Evolutionary conservation across 2,797 vertebrate genomes (phyloP).

Genomic region (Lepus oiostolus): DNA sequence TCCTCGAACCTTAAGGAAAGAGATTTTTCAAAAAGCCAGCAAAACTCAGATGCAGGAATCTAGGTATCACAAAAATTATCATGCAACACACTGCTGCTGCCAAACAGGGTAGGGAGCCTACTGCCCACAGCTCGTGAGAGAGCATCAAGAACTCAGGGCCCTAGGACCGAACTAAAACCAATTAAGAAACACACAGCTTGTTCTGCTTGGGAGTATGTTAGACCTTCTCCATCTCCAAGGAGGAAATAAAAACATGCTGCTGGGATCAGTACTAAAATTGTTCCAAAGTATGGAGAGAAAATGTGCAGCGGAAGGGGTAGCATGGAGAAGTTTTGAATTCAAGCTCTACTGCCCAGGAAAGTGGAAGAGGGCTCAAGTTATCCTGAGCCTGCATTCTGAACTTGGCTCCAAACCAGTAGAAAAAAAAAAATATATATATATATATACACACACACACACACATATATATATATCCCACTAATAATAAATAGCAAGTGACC

Average conservation of each 20-base stretch:
- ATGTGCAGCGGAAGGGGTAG: neutral
- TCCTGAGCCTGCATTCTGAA: constrained; percentile 33
- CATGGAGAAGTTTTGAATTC: constrained; percentile 36
- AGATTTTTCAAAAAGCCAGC: constrained; percentile 72
- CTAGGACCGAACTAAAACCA: neutral
- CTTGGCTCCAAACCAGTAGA: constrained; percentile 51
- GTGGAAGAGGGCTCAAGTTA: neutral
- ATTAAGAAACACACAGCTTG: neutral
- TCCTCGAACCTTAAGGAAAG: constrained; percentile 58
- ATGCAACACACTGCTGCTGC: constrained; percentile 6
- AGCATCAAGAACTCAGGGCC: constrained; percentile 40
- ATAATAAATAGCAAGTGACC: constrained; percentile 63
- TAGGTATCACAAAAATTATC: constrained; percentile 66
- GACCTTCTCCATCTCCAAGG: constrained; percentile 55
- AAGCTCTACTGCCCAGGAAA: neutral
- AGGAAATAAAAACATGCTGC: constrained; percentile 64
- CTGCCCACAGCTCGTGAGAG: constrained; percentile 1
- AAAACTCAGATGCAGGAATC: constrained; percentile 56
- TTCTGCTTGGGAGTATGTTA: constrained; percentile 52
- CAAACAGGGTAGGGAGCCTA: constrained; percentile 2
- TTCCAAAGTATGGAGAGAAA: constrained; percentile 16
- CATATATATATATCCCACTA: neutral
- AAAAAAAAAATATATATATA: no score
- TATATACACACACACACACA: neutral
- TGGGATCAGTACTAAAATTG: constrained; percentile 53